Evolutionary conservation across 2,888 invertebrate genomes (phyloP).

Genomic region (Microctonus aethiopoides): DNA sequence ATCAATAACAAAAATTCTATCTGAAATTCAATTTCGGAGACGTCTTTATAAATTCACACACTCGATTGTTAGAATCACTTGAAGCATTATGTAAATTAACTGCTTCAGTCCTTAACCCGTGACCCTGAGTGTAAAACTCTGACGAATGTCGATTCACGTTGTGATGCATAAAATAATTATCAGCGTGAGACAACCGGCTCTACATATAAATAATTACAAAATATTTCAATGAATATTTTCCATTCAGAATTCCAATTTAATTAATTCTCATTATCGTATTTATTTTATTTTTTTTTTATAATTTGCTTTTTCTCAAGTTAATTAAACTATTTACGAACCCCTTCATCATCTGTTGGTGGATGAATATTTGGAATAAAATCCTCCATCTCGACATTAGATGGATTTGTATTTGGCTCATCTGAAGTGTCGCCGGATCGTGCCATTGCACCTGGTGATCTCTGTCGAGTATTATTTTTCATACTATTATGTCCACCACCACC

Average conservation of each 20-base stretch:
- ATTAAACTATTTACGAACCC: slow-evolving; percentile 49
- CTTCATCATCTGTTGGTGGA: slow-evolving; percentile 62
- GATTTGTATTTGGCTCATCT: slow-evolving; percentile 58
- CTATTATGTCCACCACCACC: slow-evolving; percentile 40
- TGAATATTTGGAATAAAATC: slow-evolving; percentile 61
- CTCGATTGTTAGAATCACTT: slow-evolving; percentile 40
- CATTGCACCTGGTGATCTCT: slow-evolving; percentile 63
- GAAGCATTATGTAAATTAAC: slow-evolving; percentile 49
- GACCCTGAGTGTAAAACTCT: slow-evolving; percentile 47
- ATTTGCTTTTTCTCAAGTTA: background rate
- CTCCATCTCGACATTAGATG: slow-evolving; percentile 57
- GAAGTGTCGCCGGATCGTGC: slow-evolving; percentile 55
- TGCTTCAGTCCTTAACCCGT: slow-evolving; percentile 47
- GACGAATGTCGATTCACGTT: slow-evolving; percentile 45
- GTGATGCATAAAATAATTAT: slow-evolving; percentile 21
- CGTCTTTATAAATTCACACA: slow-evolving; percentile 25
- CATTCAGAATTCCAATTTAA: background rate
- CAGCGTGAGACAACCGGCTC: slow-evolving; percentile 29
- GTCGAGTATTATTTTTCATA: slow-evolving; percentile 57
- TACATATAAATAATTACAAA: slow-evolving; percentile 8
- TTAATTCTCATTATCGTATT: background rate
- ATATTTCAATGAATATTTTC: background rate
- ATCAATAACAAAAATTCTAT: background rate
- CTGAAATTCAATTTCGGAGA: slow-evolving; percentile 2
- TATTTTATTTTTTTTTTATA: background rate